Conservation (phyloP, 2,113 vertebrate genomes). For the human region GRCh38 chr4:38947501-38948000, state of each 20-base stretch:
- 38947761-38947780: not conserved
- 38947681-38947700: slow-evolving; percentile 47
- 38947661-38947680: not conserved
- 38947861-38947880: slow-evolving; percentile 56
- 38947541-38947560: not conserved
- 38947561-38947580: slow-evolving; percentile 56
- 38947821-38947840: slow-evolving; percentile 1
- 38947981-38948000: not conserved
- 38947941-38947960: slow-evolving; percentile 5
- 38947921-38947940: slow-evolving; percentile 20
- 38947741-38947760: not conserved
- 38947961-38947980: slow-evolving; percentile 72
- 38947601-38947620: slow-evolving; percentile 35
- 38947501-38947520: not conserved
- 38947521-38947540: slow-evolving; percentile 1
- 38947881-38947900: slow-evolving; percentile 51
- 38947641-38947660: not conserved
- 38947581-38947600: not conserved
- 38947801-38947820: not conserved
- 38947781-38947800: not conserved
- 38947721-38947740: slow-evolving; percentile 13
- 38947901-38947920: slow-evolving; percentile 25
- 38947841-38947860: slow-evolving; percentile 4
- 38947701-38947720: not conserved
- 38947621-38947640: slow-evolving; percentile 35